Evolutionary conservation across 2,113 vertebrate genomes (phyloP).

Genomic region (Entelurus aequoreus): DNA sequence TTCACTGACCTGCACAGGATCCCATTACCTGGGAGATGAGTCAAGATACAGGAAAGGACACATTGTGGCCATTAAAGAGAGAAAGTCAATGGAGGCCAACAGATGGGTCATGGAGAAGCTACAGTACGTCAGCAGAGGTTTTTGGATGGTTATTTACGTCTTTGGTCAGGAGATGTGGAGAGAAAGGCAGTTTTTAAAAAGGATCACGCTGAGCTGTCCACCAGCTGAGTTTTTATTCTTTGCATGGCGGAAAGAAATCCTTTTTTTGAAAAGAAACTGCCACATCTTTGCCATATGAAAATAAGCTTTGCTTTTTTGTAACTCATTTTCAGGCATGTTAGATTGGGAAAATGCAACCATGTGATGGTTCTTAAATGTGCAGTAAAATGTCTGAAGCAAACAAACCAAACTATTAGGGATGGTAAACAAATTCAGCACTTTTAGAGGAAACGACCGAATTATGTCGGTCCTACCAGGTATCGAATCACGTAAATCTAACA

Average conservation of each 20-base stretch:
- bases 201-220: slow-evolving; percentile 25
- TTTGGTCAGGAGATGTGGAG: slow-evolving; percentile 26
- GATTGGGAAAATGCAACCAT: no score
- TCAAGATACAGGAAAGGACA: slow-evolving; percentile 37
- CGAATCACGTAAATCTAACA: no score
- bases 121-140: slow-evolving; percentile 16
- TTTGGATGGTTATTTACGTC: slow-evolving; percentile 33
- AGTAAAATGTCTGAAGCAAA: no score
- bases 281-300: background rate
- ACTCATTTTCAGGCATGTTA: no score
- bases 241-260: slow-evolving; percentile 17
- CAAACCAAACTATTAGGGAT: no score
- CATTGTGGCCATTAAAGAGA: slow-evolving; percentile 48
- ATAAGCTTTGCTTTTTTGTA: no score
- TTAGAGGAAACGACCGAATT: no score
- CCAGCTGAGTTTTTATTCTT: slow-evolving; percentile 13
- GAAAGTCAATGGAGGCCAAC: slow-evolving; percentile 23
- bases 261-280: slow-evolving; percentile 25
- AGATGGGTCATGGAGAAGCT: slow-evolving; percentile 31
- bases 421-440: no score
- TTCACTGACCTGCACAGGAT: slow-evolving; percentile 40
- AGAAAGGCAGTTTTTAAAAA: slow-evolving; percentile 28
- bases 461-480: no score
- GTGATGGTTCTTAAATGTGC: no score
- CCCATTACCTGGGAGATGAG: slow-evolving; percentile 30